These are phyloP conservation scores for Reticulitermes lucifugus DNA, from an alignment of 2,888 invertebrate species.

Conservation along the genomic window DNA sequence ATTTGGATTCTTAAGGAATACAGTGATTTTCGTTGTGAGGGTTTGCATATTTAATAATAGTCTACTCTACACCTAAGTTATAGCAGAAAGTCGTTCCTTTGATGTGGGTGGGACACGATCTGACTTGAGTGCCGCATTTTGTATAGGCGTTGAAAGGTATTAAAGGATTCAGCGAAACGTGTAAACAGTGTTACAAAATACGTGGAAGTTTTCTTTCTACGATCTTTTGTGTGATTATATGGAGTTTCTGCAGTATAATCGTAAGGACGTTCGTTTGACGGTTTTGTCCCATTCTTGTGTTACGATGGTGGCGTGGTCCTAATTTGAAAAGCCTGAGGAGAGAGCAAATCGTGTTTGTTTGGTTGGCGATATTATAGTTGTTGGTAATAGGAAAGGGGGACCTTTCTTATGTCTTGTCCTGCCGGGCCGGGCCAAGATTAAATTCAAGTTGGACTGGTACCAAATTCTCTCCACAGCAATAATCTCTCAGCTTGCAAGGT, in stretches of 20 bases:
- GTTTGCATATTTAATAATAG: too few relatives aligned
- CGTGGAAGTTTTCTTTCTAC: too few relatives aligned
- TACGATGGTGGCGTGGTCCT: background rate
- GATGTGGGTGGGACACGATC: too few relatives aligned
- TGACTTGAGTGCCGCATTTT: too few relatives aligned
- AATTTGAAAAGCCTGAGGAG: background rate
- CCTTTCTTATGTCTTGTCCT: background rate
- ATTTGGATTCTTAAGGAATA: too few relatives aligned
- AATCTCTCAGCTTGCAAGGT: constrained; percentile 24
- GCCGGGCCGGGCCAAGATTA: constrained; percentile 27
- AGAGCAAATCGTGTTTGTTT: background rate
- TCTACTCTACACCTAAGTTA: too few relatives aligned
- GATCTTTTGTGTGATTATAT: background rate
- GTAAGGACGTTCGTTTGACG: background rate
- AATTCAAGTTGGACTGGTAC: constrained; percentile 32
- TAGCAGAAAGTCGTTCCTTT: too few relatives aligned
- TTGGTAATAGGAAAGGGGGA: background rate
- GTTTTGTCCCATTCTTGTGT: background rate
- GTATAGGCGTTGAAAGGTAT: too few relatives aligned
- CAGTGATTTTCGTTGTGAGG: too few relatives aligned
- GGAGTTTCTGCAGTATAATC: background rate
- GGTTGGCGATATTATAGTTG: background rate
- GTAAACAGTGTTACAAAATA: too few relatives aligned
- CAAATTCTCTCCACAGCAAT: constrained; percentile 26
- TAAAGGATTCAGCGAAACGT: too few relatives aligned